Evolutionary conservation across 2,797 vertebrate genomes (phyloP).

Genomic region (Dicrostonyx torquatus): DNA sequence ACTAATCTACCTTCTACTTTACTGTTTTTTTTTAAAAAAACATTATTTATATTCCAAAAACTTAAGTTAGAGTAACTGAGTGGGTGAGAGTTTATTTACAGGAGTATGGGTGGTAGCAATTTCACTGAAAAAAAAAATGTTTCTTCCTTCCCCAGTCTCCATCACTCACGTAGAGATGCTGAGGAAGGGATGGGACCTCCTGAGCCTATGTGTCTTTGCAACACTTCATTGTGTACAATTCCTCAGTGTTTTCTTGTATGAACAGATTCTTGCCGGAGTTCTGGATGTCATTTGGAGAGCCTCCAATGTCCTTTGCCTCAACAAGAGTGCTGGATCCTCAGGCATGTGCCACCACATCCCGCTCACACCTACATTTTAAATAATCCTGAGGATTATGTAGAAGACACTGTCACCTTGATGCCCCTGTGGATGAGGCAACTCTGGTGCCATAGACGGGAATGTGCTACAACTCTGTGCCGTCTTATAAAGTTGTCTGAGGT

Average conservation of each 20-base stretch:
- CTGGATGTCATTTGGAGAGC: not conserved
- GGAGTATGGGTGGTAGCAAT: not conserved
- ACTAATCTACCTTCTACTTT: not conserved
- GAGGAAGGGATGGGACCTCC: not conserved
- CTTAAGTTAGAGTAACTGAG: not conserved
- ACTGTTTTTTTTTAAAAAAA: not conserved
- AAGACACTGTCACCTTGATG: not conserved
- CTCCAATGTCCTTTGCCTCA: not conserved
- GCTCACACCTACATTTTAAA: fast-evolving
- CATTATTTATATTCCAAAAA: not conserved
- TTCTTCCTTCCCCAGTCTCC: not conserved
- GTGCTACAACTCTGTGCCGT: too few relatives aligned
- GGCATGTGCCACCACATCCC: not conserved
- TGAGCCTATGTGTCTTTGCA: not conserved
- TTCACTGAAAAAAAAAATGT: not conserved
- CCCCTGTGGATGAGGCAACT: not conserved
- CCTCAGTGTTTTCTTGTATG: not conserved
- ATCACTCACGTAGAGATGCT: not conserved
- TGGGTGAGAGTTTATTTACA: not conserved
- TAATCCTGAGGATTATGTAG: not conserved
- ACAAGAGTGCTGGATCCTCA: too few relatives aligned
- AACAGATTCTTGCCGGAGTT: not conserved
- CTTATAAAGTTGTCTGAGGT: not conserved
- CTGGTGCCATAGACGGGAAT: not conserved
- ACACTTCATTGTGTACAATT: not conserved